Percentiles rank a stretch among this genome's conserved stretches.
Conservation (phyloP, 2,888 invertebrate species). For the Xestia rhomboidea region DNA sequence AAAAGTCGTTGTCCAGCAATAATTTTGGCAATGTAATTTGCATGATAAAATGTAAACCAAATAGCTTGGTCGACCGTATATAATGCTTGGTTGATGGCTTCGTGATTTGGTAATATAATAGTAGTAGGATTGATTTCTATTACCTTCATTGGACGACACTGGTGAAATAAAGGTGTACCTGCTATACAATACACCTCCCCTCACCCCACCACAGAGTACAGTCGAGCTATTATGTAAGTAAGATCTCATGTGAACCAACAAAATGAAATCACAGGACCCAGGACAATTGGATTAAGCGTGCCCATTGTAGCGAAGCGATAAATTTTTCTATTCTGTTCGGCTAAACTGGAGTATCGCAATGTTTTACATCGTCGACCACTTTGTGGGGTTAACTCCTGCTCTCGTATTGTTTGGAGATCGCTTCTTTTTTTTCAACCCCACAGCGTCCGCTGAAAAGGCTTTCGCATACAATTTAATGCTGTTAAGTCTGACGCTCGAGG, state of each 20-base stretch:
- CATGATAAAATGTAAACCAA: too few species aligned
- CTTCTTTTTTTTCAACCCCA: slow-evolving; percentile 66
- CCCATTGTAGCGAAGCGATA: slow-evolving; percentile 85
- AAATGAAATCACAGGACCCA: slow-evolving; percentile 81
- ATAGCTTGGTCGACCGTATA: too few species aligned
- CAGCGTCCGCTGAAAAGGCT: slow-evolving; percentile 63
- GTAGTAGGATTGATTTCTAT: background rate
- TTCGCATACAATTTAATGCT: slow-evolving; percentile 70
- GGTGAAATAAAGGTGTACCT: background rate
- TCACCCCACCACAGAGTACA: slow-evolving; percentile 2
- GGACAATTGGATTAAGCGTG: slow-evolving; percentile 81
- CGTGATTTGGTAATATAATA: background rate
- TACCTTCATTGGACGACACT: background rate
- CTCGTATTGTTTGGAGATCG: slow-evolving; percentile 71
- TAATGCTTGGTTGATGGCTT: too few species aligned
- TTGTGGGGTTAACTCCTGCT: slow-evolving; percentile 70
- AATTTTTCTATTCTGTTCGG: slow-evolving; percentile 82
- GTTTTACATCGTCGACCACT: slow-evolving; percentile 68
- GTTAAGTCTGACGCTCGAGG: slow-evolving; percentile 48
- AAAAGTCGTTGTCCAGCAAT: too few species aligned
- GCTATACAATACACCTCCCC: background rate
- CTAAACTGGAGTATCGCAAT: slow-evolving; percentile 78
- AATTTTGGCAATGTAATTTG: too few species aligned
- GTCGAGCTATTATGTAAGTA: slow-evolving; percentile 56
- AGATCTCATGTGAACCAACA: slow-evolving; percentile 73